Base-by-base conservation (phyloP, 2,797 vertebrate genomes). In the Microctenopoma stevenorrisi region DNA sequence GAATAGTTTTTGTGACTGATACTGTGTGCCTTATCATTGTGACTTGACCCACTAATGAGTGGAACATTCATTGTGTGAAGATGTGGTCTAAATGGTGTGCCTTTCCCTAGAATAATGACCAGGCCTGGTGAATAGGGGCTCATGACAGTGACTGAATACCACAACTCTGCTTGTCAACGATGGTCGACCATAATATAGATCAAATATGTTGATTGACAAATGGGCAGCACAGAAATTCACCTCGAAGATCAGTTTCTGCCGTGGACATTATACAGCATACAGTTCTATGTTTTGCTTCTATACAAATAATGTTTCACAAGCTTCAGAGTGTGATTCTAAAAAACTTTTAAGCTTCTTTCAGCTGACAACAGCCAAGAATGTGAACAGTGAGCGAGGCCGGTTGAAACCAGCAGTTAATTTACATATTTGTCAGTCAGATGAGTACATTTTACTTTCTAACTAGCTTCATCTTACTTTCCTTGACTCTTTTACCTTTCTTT, bases 21-120 rank as follows among this genome's bases (percentile, higher is more conserved):
- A 35, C 28, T 1, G 14, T 18, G 61, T 79, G 74, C 57, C 14
- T 75, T 77, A 76, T 80, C 66, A 13, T 22, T 42, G 43, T 22
- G 10, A 46, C 22, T 26, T 30, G 4, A 15, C 33, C 30, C 48
- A 42, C 52, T 42, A 44, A 14, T 10, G 71, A 65, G 61, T 72
- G 56, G 52, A 65, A 64, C 50, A 56, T 48, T 50, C 26, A 28
- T 63, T 73, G 62, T 64, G 59, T 60, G 37, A 49, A 75, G 35
- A 18, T 1, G 0, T 46, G 12, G 33, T 15, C 22, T 63, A 14
- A 33, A 43, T 48, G 25, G 26, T 65, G 60, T 61, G 25, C 26
- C 4, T 78, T 72, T 74, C n/a, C 61, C 35, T 4, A 22, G n/a
- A 72, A 49, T 68, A 79, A 63, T 50, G 44, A 28, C 12, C 18